Conservation (phyloP, 2,113 vertebrate genomes). For the Gadus macrocephalus region DNA sequence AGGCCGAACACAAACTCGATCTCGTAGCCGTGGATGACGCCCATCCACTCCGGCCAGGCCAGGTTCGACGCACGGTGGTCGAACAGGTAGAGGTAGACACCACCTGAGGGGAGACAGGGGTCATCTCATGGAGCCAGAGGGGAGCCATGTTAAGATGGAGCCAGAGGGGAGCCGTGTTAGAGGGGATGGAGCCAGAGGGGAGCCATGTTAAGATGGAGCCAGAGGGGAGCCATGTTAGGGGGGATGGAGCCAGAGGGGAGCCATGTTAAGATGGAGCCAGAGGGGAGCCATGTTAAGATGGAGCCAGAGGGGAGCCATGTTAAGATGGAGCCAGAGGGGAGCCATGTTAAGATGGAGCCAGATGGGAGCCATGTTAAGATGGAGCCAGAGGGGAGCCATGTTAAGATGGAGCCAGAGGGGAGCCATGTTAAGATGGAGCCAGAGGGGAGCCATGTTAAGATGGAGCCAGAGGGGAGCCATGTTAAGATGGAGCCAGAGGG, state of each 20-base stretch:
- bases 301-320: neutral
- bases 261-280: neutral
- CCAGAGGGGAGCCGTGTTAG: neutral
- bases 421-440: too few species aligned
- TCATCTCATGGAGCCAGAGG: too few species aligned
- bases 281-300: too few species aligned
- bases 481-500: too few species aligned
- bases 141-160: too few species aligned
- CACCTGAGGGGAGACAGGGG: constrained; percentile 33
- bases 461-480: too few species aligned
- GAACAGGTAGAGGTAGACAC: constrained; percentile 82
- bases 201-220: neutral
- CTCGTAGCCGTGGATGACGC: constrained; percentile 91
- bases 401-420: too few species aligned
- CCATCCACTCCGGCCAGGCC: constrained; percentile 92
- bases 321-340: too few species aligned
- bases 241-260: too few species aligned
- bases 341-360: neutral
- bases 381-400: neutral
- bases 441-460: too few species aligned
- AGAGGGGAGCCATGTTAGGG: too few species aligned
- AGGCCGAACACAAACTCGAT: constrained; percentile 92
- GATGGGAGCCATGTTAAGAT: neutral
- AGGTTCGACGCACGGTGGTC: constrained; percentile 88
- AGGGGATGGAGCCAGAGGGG: too few species aligned